Evolutionary conservation across 2,113 vertebrate genomes (phyloP), one percentile per base, ranked within the genome.

Genomic region (Stegastes partitus): DNA sequence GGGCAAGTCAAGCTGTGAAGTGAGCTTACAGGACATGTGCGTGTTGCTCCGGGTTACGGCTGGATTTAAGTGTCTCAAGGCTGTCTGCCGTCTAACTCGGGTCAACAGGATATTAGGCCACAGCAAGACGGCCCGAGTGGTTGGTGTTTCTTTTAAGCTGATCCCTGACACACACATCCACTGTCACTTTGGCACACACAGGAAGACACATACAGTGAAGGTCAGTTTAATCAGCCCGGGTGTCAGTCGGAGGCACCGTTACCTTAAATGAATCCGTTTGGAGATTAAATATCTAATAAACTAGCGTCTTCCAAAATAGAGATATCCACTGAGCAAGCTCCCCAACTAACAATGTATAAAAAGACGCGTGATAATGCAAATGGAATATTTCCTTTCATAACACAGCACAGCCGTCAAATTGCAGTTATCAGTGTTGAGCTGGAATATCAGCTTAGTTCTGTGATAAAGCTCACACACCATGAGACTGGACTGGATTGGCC

Each of bases 71-170:
- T 84, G 51, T 89, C 79, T 88, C 79, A 78, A 79, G 89, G 86
- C 85, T 88, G 85, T 88, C 87, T 85, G 83, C 63, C 63, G 83
- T 84, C 85, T 87, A 50, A 87, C 85, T 78, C n/a, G 49, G 91
- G 88, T 90, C 90, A 91, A 81, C 84, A 90, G 91, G 87, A 91
- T 88, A 82, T 91, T 85, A 86, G 87, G 81, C 77, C 84, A 88
- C 62, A 56, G 68, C 59, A 79, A 83, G 77, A 50, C n/a, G 68
- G 82, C 70, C 53, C n/a, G 31, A 64, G 74, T 71, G 71, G 68
- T 34, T 26, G 63, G 55, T 47, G 64, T 77, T 68, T 89, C 84
- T 82, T 76, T 77, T 85, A 68, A 81, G 74, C 82, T 57, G 72
- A 89, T 88, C 77, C 77, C 55, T 51, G 51, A 72, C 81, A 79